phyloP scores from a whole-genome alignment of 2,797 vertebrate species.

The Sebastolobus altivelis region DNA sequence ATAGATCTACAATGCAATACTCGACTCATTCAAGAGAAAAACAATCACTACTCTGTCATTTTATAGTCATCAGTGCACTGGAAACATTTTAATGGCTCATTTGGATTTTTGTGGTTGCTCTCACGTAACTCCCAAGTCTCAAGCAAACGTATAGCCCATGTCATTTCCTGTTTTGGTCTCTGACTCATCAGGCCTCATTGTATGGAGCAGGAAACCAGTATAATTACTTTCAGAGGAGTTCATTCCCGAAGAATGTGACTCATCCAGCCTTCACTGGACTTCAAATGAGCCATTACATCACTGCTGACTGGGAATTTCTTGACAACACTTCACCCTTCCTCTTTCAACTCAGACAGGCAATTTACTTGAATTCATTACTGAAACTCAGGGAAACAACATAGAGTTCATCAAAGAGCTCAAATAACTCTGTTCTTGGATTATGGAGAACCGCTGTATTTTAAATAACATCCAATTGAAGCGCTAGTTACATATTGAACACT shows the following conservation, averaged over 20 bases:
- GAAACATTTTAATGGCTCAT: slow-evolving; percentile 34
- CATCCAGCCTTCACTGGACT: slow-evolving; percentile 51
- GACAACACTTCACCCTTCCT: slow-evolving; percentile 55
- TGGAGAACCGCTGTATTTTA: neutral
- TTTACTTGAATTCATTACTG: slow-evolving; percentile 53
- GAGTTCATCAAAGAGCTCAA: slow-evolving; percentile 20
- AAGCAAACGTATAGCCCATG: slow-evolving; percentile 17
- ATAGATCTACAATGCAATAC: neutral
- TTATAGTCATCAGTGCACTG: slow-evolving; percentile 5
- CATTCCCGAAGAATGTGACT: slow-evolving; percentile 69
- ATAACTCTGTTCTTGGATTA: slow-evolving; percentile 7
- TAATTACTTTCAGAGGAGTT: slow-evolving; percentile 66
- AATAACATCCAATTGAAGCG: slow-evolving; percentile 15
- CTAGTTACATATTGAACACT: slow-evolving; percentile 18
- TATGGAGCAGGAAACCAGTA: slow-evolving; percentile 70
- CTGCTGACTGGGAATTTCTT: slow-evolving; percentile 68
- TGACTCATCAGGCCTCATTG: slow-evolving; percentile 50
- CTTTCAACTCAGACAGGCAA: slow-evolving; percentile 49
- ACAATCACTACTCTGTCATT: neutral
- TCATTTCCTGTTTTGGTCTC: slow-evolving; percentile 75
- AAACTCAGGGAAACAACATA: slow-evolving; percentile 38
- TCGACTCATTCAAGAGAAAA: neutral
- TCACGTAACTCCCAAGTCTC: slow-evolving; percentile 42
- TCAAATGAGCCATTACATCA: slow-evolving; percentile 69
- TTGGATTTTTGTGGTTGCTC: slow-evolving; percentile 37